Base-by-base conservation (phyloP, 92 coral and sea anemone species). In the Diadumene lineata region DNA sequence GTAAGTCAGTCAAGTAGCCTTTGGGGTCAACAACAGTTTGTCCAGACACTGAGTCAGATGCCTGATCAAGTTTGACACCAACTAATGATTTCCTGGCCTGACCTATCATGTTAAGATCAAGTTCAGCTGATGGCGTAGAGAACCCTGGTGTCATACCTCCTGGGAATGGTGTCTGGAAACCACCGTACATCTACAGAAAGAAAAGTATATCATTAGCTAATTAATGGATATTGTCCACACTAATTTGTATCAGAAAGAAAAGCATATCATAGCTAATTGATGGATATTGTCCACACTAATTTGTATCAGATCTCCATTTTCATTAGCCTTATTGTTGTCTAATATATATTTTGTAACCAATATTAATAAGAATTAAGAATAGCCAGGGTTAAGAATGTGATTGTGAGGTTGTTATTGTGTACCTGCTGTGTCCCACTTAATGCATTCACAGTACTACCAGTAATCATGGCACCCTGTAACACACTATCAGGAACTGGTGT, bases 401-500 rank as follows among this genome's bases (percentile, higher is more conserved):
- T 7, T 7, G 9, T 57, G 10, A 8, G 11, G 64, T 57, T 7
- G 11, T 11, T 44, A 9, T 17, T 44, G 4, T 24, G 22, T 68
- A 94, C 98, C 86, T 94, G 98, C 70, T 94, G 98, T 43, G 87
- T 70, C 32, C 84, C 70, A 62, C 90, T 91, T 50, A 94, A 78
- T 10, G 94, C 80, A 71, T 86, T 76, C 63, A 82, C 82, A 22
- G 90, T 81, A 11, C 82, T 86, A 1, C 97, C 93, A 30, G 80
- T 72, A 48, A 90, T 66, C 7, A 89, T 69, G 7, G 96, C 87
- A 27, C 93, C 75, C 26, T 91, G 88, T 43, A 94, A 34, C 19
- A 94, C 89, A 73, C 98, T 94, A 69, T 94, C 98, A 3, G 98
- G 98, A 1, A 94, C 98, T 65, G 98, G 98, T 2, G 98, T 94